Evolutionary conservation across 2,113 vertebrate genomes (phyloP).

Genomic region (Tachycineta bicolor): DNA sequence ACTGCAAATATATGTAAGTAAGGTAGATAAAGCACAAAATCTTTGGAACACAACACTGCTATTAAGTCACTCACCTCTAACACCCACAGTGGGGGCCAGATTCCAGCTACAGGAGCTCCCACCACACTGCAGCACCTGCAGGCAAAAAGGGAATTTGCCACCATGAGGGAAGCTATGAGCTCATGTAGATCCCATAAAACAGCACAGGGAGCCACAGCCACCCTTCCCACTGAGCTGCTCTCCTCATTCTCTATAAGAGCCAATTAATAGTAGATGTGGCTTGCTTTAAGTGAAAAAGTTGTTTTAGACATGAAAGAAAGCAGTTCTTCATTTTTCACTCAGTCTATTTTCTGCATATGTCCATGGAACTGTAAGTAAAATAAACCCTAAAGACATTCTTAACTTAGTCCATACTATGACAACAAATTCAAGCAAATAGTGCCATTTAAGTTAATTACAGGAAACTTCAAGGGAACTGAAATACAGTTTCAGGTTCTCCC

Average conservation of each 20-base stretch:
- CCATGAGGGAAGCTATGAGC: not conserved
- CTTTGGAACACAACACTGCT: not conserved
- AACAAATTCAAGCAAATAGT: slow-evolving; percentile 34
- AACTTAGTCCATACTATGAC: not conserved
- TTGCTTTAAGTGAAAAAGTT: not conserved
- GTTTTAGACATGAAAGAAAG: not conserved
- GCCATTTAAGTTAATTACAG: slow-evolving; percentile 14
- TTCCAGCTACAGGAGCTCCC: not conserved
- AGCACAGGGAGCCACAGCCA: not conserved
- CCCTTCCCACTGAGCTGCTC: not conserved
- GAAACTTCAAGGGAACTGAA: slow-evolving; percentile 31
- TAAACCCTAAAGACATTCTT: not conserved
- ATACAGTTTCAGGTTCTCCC: not conserved
- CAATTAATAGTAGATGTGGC: not conserved
- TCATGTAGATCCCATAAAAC: rapidly evolving
- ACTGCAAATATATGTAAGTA: not conserved
- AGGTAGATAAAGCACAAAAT: not conserved
- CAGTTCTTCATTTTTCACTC: not conserved
- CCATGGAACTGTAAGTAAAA: not conserved
- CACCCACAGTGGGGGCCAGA: not conserved
- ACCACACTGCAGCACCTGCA: not conserved
- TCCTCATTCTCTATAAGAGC: not conserved
- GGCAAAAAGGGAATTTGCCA: not conserved
- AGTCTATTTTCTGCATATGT: not conserved
- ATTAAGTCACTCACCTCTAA: not conserved